phyloP scores from a whole-genome alignment of 2,797 vertebrate species.

The Trichosurus vulpecula region DNA sequence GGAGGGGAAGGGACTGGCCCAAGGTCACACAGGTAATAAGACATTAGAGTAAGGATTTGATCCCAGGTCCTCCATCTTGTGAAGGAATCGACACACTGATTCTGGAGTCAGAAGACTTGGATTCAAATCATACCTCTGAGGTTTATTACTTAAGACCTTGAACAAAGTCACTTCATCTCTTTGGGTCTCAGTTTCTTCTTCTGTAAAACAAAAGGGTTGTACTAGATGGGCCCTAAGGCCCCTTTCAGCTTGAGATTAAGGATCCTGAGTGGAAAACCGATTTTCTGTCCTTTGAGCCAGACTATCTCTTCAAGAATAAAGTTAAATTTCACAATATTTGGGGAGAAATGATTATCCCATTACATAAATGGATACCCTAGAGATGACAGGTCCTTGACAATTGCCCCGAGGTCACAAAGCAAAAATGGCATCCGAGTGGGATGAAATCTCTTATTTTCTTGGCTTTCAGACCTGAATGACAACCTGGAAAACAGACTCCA shows the following conservation, averaged over 20 bases:
- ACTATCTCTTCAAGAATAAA: conserved; percentile 37
- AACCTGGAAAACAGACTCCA: conserved; percentile 59
- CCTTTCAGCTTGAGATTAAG: conserved; percentile 65
- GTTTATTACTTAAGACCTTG: not conserved
- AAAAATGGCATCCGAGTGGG: conserved; percentile 46
- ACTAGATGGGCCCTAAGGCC: conserved; percentile 50
- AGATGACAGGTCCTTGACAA: conserved; percentile 61
- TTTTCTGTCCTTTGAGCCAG: not conserved
- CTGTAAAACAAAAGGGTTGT: conserved; percentile 8
- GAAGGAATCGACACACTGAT: not conserved
- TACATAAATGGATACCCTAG: conserved; percentile 50
- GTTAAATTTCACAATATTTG: conserved; percentile 54
- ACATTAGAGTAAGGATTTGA: not conserved
- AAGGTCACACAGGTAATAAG: not conserved
- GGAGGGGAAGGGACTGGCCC: not conserved
- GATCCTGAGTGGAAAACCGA: not conserved
- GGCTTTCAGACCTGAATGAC: conserved; percentile 47
- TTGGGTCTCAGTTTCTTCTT: not conserved
- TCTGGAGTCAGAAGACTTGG: not conserved
- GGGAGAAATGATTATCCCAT: conserved; percentile 42
- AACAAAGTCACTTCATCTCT: not conserved
- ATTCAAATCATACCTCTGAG: not conserved
- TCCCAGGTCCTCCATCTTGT: not conserved
- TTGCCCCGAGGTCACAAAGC: conserved; percentile 45
- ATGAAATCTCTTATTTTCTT: conserved; percentile 54